phyloP scores from a whole-genome alignment of 2,888 invertebrate species.

The Hirtodrosophila trivittata region DNA sequence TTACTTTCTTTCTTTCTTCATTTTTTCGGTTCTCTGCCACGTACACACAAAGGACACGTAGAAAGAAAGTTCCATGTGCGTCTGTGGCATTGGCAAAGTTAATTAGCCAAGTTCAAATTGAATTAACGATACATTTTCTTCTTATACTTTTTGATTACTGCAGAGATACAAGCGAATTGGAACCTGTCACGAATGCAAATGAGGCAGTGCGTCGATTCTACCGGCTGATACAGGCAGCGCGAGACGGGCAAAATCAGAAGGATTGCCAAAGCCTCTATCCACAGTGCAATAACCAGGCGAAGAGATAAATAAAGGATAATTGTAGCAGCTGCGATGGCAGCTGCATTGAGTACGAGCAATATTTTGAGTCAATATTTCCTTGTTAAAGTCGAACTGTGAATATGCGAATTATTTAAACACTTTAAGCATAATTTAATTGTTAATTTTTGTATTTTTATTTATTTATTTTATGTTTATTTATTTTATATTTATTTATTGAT shows the following conservation, averaged over 20 bases:
- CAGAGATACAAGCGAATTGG: constrained; percentile 91
- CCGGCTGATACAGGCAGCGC: constrained; percentile 91
- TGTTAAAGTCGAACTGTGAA: constrained; percentile 70
- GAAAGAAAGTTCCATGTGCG: constrained; percentile 8
- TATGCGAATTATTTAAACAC: constrained; percentile 41
- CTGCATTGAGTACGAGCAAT: constrained; percentile 37
- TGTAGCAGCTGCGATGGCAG: neutral
- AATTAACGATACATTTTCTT: constrained; percentile 27
- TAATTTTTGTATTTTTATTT: constrained; percentile 50
- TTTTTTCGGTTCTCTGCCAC: constrained; percentile 5
- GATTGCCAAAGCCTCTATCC: constrained; percentile 89
- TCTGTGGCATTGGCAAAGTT: constrained; percentile 49
- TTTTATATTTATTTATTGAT: constrained; percentile 20
- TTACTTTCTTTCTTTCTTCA: too few species aligned
- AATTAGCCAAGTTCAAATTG: constrained; percentile 56
- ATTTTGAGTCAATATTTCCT: constrained; percentile 63
- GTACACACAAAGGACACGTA: constrained; percentile 24
- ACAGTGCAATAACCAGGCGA: constrained; percentile 86
- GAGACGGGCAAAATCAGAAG: constrained; percentile 92
- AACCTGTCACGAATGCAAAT: constrained; percentile 87
- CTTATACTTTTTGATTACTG: constrained; percentile 21
- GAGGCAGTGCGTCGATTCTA: constrained; percentile 90
- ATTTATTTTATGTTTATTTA: constrained; percentile 6
- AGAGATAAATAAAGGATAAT: constrained; percentile 22
- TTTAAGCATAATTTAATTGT: constrained; percentile 60